These are phyloP conservation scores for Peromyscus leucopus DNA, from an alignment of 2,113 vertebrate species.

Conservation along the genomic window DNA sequence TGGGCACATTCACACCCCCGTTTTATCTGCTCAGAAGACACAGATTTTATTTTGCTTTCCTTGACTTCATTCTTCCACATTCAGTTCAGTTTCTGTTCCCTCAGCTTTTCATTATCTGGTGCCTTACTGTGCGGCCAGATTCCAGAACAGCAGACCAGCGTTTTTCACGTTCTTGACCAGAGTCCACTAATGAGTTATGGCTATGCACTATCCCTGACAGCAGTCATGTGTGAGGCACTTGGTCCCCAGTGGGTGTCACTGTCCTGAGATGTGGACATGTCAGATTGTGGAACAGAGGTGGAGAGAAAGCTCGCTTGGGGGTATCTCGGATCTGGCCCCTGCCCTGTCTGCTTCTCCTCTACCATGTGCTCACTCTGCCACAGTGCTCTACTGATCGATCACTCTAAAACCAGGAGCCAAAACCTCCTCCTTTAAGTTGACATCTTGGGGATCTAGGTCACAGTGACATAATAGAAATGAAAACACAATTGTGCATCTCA, in stretches of 20 bases:
- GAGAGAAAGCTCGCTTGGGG: not conserved
- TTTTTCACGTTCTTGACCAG: not conserved
- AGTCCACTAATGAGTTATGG: not conserved
- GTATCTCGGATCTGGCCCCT: not conserved
- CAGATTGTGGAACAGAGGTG: not conserved
- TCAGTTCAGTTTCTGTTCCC: not conserved
- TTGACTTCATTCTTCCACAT: not conserved
- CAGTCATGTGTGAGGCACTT: not conserved
- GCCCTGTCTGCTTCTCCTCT: no score
- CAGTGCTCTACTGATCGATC: not conserved
- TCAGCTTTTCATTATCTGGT: not conserved
- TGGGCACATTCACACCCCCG: not conserved
- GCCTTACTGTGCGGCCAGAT: not conserved
- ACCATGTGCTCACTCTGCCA: not conserved
- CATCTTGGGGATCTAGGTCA: not conserved
- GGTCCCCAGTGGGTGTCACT: not conserved
- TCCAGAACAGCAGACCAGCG: not conserved
- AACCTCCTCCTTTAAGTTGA: not conserved
- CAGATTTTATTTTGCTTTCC: not conserved
- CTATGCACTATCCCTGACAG: not conserved
- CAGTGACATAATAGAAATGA: not conserved
- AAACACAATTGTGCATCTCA: not conserved
- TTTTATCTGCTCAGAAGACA: not conserved
- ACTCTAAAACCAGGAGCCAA: not conserved
- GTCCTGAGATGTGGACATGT: not conserved